phyloP scores from a whole-genome alignment of 2,888 invertebrate species.

The Drosophila greeni region DNA sequence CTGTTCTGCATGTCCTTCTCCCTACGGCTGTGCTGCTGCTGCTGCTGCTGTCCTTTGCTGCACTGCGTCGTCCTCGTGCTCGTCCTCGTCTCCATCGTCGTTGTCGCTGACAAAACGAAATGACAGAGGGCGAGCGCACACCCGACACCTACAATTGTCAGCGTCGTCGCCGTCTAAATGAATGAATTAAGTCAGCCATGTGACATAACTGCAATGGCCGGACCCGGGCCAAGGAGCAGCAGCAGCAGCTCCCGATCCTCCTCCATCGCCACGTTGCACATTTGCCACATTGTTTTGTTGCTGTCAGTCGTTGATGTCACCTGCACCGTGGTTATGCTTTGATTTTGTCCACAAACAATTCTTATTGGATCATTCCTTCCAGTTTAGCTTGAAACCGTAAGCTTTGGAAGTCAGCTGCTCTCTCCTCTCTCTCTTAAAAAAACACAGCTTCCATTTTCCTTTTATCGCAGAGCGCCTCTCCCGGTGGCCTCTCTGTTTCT shows the following conservation, averaged over 20 bases:
- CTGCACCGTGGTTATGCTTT: background rate
- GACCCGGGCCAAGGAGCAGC: constrained; percentile 12
- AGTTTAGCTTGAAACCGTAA: too few relatives aligned
- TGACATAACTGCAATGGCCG: constrained; percentile 71
- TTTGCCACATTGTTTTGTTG: constrained; percentile 68
- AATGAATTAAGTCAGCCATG: constrained; percentile 71
- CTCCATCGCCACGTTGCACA: constrained; percentile 55
- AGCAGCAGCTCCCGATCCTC: constrained; percentile 11
- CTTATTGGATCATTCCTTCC: too few relatives aligned
- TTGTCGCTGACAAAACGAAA: constrained; percentile 45
- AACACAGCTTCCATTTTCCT: too few relatives aligned
- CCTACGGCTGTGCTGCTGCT: constrained; percentile 3
- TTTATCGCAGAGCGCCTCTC: too few relatives aligned
- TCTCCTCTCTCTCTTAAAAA: too few relatives aligned
- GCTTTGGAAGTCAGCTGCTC: too few relatives aligned
- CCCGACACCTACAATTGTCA: constrained; percentile 66
- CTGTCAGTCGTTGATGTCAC: constrained; percentile 41
- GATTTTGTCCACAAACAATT: background rate
- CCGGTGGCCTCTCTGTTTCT: too few relatives aligned
- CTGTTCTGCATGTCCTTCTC: constrained; percentile 5
- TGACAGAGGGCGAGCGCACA: constrained; percentile 56
- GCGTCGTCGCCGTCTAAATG: constrained; percentile 67
- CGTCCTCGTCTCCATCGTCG: background rate
- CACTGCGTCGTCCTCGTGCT: constrained; percentile 52
- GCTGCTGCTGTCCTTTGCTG: constrained; percentile 53